Evolutionary conservation across 2,888 invertebrate species (phyloP), one percentile per base, ranked within the genome.

Genomic region (Microctonus aethiopoides): DNA sequence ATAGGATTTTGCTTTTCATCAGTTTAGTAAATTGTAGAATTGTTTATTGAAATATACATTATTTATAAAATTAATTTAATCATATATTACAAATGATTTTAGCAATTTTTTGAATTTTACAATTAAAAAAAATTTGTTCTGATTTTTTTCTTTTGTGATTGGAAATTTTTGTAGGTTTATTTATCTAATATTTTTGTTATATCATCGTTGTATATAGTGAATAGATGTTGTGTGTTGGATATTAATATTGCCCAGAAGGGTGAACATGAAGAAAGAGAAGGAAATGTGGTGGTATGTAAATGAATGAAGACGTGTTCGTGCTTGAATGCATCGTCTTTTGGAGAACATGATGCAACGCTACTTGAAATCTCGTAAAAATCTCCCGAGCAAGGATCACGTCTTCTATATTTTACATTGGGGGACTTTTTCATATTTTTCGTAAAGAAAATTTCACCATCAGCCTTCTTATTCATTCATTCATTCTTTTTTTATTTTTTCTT

Each of bases 361-460:
- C 66, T 26, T 57, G 66, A 66, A 57, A 66, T 66, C 66, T 66
- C 66, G 66, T 66, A n/a, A 57, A 66, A 66, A 59, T 41, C 29
- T 57, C 57, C 24, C 22, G 11, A 20, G 34, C 59, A 56, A 56
- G 54, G 32, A 32, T 46, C 20, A 29, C 57, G 46, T 66, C 57
- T 29, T 66, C 59, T 57, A 57, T 34, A 57, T 32, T 57, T 59
- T 66, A 66, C 57, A 59, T 16, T 22, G 41, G 26, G 26, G 41
- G 36, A 16, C 29, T 41, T 59, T 29, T 41, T 46, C 46, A 57
- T 46, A 46, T 66, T 36, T 65, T 56, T 65, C 56, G 56, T 66
- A 52, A 66, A 57, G 26, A 46, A 62, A 46, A n/a, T 46, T 66
- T 59, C 57, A 57, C 32, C 57, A 57, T 57, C 57, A 57, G 32